A percentile compares a stretch with the other conserved stretches of the same genome.
phyloP scores from a whole-genome alignment of 2,888 invertebrate genomes.

The Nomada hirtipes region DNA sequence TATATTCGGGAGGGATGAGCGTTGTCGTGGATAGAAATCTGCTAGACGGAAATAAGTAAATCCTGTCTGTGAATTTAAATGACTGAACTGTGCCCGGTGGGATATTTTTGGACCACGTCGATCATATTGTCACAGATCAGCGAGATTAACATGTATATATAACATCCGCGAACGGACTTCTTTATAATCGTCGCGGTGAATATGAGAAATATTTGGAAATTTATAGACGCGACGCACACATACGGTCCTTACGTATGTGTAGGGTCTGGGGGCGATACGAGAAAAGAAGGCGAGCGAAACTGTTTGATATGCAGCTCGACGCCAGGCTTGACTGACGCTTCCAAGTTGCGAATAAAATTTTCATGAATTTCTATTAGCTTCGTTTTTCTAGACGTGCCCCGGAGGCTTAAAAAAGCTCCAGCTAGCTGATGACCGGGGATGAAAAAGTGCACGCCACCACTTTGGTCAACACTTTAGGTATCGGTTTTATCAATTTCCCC shows the following conservation, averaged over 20 bases:
- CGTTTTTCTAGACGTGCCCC: constrained; percentile 78
- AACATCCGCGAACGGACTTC: constrained; percentile 8
- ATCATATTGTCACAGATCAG: constrained; percentile 1
- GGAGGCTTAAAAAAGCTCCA: constrained; percentile 71
- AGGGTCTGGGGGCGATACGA: constrained; percentile 15
- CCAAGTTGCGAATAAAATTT: constrained; percentile 83
- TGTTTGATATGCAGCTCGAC: constrained; percentile 82
- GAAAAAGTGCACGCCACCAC: neutral
- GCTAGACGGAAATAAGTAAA: neutral
- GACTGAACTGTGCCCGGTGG: neutral
- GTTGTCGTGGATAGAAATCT: neutral
- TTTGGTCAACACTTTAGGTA: constrained; percentile 30
- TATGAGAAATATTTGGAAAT: constrained; percentile 3
- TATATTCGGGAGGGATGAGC: neutral
- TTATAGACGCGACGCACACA: constrained; percentile 14
- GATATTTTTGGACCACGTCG: constrained; percentile 29
- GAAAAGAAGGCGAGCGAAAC: constrained; percentile 59
- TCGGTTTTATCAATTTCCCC: constrained; percentile 46
- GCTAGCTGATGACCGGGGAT: constrained; percentile 25
- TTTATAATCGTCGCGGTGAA: constrained; percentile 14
- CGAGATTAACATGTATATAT: constrained; percentile 7
- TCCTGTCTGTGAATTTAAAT: constrained; percentile 12
- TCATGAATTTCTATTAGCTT: constrained; percentile 84
- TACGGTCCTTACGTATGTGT: constrained; percentile 5
- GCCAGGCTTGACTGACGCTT: constrained; percentile 83